phyloP scores from a whole-genome alignment of 2,888 invertebrate genomes.

The Noctua fimbriata region DNA sequence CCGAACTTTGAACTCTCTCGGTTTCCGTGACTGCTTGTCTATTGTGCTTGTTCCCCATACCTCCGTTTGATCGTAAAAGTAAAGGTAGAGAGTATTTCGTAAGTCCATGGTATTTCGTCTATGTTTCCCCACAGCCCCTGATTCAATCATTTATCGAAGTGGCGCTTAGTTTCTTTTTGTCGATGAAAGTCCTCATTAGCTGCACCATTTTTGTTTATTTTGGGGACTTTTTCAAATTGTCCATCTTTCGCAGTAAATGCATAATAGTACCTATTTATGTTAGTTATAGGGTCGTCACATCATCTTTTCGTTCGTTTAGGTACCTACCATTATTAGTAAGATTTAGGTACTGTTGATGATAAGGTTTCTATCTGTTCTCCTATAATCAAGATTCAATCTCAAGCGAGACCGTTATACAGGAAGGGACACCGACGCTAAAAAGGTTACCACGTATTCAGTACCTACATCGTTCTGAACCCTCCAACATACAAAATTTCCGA shows the following conservation, averaged over 20 bases:
- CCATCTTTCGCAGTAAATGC: constrained; percentile 7
- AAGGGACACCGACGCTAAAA: too few relatives aligned
- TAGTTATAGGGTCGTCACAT: constrained; percentile 24
- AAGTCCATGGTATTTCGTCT: constrained; percentile 15
- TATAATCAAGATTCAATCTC: not conserved
- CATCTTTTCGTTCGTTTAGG: not conserved
- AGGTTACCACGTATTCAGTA: too few relatives aligned
- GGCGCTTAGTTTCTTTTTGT: constrained; percentile 14
- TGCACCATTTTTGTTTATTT: constrained; percentile 25
- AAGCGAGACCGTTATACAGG: not conserved
- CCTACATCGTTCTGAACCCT: too few relatives aligned
- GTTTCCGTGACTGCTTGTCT: constrained; percentile 11
- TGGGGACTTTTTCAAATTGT: constrained; percentile 36
- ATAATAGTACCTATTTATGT: not conserved
- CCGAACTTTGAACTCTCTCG: not conserved
- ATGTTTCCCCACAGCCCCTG: not conserved
- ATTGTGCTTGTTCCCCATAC: constrained; percentile 1
- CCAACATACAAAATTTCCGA: too few relatives aligned
- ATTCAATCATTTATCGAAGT: constrained; percentile 1
- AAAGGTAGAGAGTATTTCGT: not conserved
- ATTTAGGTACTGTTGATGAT: not conserved
- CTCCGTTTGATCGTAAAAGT: not conserved
- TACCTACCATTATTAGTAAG: not conserved
- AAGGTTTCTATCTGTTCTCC: too few relatives aligned
- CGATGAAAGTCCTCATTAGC: not conserved